Conservation (phyloP, 2,888 invertebrate species). For the Eupithecia abbreviata region DNA sequence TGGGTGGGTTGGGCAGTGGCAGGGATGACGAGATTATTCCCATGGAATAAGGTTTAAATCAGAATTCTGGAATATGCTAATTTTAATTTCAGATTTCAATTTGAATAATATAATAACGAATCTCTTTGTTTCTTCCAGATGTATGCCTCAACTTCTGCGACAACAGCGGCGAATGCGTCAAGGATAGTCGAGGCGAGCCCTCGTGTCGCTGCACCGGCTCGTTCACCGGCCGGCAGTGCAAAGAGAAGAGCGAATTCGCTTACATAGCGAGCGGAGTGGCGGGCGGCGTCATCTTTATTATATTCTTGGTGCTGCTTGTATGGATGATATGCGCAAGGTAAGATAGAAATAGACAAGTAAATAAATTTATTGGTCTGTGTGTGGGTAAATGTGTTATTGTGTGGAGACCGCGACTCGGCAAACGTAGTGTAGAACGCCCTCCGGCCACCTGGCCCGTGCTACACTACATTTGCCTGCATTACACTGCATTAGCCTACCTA, state of each 20-base stretch:
- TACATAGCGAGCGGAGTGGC: constrained; percentile 97
- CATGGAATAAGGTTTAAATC: too few relatives aligned
- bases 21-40: too few relatives aligned
- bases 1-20: too few relatives aligned
- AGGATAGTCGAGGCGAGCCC: constrained; percentile 92
- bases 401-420: too few relatives aligned
- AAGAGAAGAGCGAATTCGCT: constrained; percentile 96
- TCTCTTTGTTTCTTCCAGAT: constrained; percentile 78
- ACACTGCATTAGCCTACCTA: too few relatives aligned
- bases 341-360: constrained; percentile 14
- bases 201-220: constrained; percentile 96
- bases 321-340: constrained; percentile 98
- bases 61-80: too few relatives aligned
- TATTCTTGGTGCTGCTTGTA: constrained; percentile 94
- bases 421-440: too few relatives aligned
- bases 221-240: constrained; percentile 94
- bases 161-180: constrained; percentile 94
- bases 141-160: constrained; percentile 94
- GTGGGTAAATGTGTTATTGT: too few relatives aligned
- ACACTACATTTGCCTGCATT: too few relatives aligned
- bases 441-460: too few relatives aligned
- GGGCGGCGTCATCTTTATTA: constrained; percentile 96
- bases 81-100: too few relatives aligned
- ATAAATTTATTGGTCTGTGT: too few relatives aligned
- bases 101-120: neutral